A percentile compares a stretch with the other conserved stretches of the same genome.
phyloP scores from a whole-genome alignment of 2,113 vertebrate genomes.

The Oncorhynchus clarkii region DNA sequence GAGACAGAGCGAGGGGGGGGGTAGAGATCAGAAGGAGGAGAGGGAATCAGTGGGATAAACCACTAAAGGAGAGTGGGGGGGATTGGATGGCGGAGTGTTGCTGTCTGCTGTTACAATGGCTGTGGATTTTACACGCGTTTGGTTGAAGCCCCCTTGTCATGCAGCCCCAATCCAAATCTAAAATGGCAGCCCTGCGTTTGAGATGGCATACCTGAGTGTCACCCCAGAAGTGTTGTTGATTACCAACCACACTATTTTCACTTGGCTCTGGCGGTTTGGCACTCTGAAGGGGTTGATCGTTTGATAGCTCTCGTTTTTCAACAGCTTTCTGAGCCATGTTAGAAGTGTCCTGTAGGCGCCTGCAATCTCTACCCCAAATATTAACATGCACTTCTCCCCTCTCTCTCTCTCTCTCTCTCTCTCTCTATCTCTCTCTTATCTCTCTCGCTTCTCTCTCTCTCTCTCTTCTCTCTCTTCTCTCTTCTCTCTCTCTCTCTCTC shows the following conservation, averaged over 20 bases:
- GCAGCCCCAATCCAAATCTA: conserved; percentile 52
- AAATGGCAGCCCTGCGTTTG: conserved; percentile 45
- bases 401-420: background rate
- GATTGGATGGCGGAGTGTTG: conserved; percentile 8
- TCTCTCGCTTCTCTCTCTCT: background rate
- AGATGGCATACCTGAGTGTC: conserved; percentile 59
- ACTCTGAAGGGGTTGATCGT: conserved; percentile 37
- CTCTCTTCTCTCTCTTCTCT: background rate
- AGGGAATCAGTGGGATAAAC: conserved; percentile 7
- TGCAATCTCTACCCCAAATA: conserved; percentile 45
- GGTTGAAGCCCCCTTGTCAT: conserved; percentile 59
- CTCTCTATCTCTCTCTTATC: background rate
- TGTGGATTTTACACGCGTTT: conserved; percentile 53
- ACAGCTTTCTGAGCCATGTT: conserved; percentile 26
- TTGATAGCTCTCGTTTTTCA: conserved; percentile 43
- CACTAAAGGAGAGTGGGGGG: conserved; percentile 5
- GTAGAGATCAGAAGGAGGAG: conserved; percentile 16
- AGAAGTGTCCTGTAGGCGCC: conserved; percentile 33
- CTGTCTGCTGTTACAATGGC: conserved; percentile 60
- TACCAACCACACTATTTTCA: conserved; percentile 66
- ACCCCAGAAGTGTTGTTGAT: conserved; percentile 70
- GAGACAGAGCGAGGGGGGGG: conserved; percentile 33
- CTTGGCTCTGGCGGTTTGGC: conserved; percentile 57
- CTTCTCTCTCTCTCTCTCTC: conserved; percentile 36
- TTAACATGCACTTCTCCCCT: conserved; percentile 42